Evolutionary conservation across 2,113 vertebrate genomes (phyloP).

Genomic region (Onychorhynchus coronatus): DNA sequence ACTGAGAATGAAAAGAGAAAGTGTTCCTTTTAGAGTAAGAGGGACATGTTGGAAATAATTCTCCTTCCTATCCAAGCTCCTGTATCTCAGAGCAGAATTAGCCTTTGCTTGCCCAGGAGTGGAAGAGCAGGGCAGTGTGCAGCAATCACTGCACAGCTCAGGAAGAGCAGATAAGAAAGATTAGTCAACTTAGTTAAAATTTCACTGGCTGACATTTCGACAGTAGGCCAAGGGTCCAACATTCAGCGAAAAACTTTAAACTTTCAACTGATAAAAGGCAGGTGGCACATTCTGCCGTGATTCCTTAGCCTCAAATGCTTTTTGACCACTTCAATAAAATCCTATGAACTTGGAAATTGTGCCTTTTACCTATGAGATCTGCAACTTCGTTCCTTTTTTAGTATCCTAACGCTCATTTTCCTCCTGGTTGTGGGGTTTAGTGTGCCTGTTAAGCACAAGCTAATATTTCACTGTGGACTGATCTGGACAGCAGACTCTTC

Average conservation of each 20-base stretch:
- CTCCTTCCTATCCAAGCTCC: not conserved
- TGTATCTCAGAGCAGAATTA: not conserved
- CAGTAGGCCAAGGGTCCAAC: conserved; percentile 44
- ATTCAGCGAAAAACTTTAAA: not conserved
- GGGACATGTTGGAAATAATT: not conserved
- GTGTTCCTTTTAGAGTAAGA: not conserved
- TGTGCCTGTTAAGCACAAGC: not conserved
- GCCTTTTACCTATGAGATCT: not conserved
- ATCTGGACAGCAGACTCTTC: not conserved
- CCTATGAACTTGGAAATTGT: not conserved
- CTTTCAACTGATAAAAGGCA: conserved; percentile 45
- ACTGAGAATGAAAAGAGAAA: not conserved
- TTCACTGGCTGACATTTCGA: not conserved
- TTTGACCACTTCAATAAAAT: not conserved
- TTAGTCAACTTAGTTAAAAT: conserved; percentile 45
- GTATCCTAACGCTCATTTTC: not conserved
- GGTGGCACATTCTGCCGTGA: not conserved
- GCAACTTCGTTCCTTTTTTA: not conserved
- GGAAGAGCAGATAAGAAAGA: conserved; percentile 33
- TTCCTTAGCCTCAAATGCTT: not conserved
- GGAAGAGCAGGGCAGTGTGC: not conserved
- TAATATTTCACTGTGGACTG: not conserved
- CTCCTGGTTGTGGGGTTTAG: not conserved
- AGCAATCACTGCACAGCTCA: not conserved
- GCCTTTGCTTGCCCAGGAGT: not conserved